Conservation (phyloP, 2,797 vertebrate genomes). For the Spinibarbus caldwelli region DNA sequence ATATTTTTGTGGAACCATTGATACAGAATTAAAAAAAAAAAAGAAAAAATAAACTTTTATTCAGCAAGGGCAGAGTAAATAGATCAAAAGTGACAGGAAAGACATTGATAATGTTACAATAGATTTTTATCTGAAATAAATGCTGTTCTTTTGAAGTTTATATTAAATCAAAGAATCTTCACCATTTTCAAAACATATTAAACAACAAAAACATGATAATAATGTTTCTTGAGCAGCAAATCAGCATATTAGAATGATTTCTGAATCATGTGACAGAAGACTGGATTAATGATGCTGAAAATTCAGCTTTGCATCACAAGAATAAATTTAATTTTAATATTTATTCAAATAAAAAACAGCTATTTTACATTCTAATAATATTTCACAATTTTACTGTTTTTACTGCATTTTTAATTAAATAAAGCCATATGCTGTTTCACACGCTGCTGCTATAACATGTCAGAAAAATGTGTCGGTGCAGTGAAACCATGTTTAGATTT, state of each 20-base stretch:
- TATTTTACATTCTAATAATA: no score
- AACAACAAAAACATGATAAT: neutral
- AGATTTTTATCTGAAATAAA: no score
- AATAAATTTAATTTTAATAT: no score
- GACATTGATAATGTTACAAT: no score
- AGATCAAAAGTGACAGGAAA: no score
- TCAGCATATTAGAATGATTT: no score
- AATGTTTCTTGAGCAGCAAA: neutral
- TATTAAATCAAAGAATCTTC: neutral
- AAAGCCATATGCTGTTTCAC: conserved; percentile 41
- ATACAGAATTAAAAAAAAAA: neutral
- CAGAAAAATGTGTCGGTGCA: conserved; percentile 10
- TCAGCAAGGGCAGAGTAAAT: neutral
- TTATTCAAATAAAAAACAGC: no score
- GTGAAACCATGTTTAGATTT: neutral
- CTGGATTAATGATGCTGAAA: no score
- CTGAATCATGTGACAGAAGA: no score
- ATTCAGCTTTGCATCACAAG: no score
- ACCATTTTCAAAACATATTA: neutral
- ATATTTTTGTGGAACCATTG: neutral
- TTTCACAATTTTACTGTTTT: no score
- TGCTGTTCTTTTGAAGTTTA: neutral
- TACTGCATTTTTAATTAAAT: neutral
- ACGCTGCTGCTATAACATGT: conserved; percentile 3
- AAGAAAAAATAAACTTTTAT: neutral